Evolutionary conservation across 2,888 invertebrate species (phyloP), one percentile per base, ranked within the genome.

Genomic region (Monochamus alternatus): DNA sequence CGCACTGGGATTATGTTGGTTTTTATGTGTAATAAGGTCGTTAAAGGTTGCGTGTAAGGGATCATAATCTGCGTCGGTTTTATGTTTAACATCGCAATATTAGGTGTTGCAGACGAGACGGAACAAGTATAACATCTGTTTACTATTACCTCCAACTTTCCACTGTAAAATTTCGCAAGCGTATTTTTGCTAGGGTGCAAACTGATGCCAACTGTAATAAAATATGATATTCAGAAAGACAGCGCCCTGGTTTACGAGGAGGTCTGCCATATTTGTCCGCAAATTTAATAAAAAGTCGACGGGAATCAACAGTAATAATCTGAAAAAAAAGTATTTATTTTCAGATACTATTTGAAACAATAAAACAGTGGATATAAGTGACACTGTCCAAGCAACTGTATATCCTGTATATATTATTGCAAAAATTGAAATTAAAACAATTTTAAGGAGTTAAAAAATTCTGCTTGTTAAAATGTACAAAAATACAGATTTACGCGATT

Each of bases 21-120:
- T 80, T 84, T 83, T 83, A 84, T 84, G 83, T 79, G 81, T 83
- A 83, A 84, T 83, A 83, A 82, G 80, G 81, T 82, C 82, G 83
- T 82, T 83, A 80, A 83, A 83, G 82, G 78, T 82, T 78, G 81
- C 74, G 76, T 58, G 69, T 75, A 74, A 75, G 79, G 79, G 77
- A 81, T 78, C 81, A 82, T 83, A 82, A 83, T 80, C 79, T 72
- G 78, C 73, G 78, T 74, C 77, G 75, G 80, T 83, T 84, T 82
- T 82, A 83, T 82, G 83, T 83, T 83, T 79, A 79, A 81, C 80
- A 82, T 78, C 80, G 81, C 80, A 77, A 83, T 84, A 84, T 84
- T 82, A 83, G 84, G 82, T 83, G 83, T 81, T 81, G 78, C 78
- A 82, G 79, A 71, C 75, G 75, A 74, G 72, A 78, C 78, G 78